phyloP scores from a whole-genome alignment of 2,113 vertebrate species.

The Furnarius figulus region DNA sequence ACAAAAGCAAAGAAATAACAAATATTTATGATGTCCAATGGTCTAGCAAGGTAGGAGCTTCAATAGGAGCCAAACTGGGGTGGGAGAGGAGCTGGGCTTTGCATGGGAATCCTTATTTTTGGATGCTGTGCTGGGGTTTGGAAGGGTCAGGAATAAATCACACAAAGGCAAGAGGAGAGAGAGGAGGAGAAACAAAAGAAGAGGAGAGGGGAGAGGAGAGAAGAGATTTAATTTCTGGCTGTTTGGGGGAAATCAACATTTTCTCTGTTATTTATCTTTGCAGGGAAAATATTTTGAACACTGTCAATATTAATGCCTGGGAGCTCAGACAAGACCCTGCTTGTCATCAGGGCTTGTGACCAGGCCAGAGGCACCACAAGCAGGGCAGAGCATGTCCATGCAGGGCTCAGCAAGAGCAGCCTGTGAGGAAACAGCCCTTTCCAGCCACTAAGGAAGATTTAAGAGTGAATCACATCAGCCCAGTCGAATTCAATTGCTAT shows the following conservation, averaged over 20 bases:
- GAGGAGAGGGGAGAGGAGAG: neutral
- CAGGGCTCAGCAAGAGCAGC: neutral
- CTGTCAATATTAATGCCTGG: neutral
- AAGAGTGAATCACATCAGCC: neutral
- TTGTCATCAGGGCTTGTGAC: neutral
- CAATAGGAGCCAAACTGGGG: rapidly evolving
- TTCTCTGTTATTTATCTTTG: neutral
- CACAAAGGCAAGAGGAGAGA: neutral
- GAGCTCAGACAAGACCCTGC: neutral
- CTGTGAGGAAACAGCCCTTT: neutral
- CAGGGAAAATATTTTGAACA: neutral
- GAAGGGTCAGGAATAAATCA: neutral
- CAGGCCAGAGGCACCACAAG: neutral
- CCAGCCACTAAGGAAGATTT: neutral
- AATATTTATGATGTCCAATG: neutral
- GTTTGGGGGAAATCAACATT: neutral
- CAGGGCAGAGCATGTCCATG: neutral
- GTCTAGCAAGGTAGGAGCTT: neutral
- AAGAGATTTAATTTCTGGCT: neutral
- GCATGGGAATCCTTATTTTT: neutral
- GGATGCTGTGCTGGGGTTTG: neutral
- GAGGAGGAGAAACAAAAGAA: too few relatives aligned
- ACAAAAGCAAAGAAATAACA: neutral
- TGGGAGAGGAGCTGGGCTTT: neutral
- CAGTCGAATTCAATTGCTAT: constrained; percentile 72